phyloP scores from a whole-genome alignment of 2,888 invertebrate species.

The Thera obeliscata region DNA sequence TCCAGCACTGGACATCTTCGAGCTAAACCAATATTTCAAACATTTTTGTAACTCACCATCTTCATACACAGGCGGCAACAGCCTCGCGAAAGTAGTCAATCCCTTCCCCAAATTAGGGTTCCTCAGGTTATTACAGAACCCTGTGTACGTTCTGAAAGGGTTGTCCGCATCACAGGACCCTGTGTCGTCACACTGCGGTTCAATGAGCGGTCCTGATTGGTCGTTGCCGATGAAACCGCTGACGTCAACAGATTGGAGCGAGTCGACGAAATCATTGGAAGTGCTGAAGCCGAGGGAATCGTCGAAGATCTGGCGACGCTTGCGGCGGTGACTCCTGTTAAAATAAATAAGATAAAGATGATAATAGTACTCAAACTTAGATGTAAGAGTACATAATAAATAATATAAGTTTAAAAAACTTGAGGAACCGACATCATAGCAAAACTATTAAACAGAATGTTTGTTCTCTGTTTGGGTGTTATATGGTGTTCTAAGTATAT shows the following conservation, averaged over 20 bases:
- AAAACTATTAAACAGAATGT: no score
- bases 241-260: conserved; percentile 91
- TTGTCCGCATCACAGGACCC: conserved; percentile 89
- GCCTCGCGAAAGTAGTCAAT: conserved; percentile 92
- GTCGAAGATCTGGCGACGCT: conserved; percentile 91
- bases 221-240: conserved; percentile 87
- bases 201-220: conserved; percentile 84
- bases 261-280: conserved; percentile 88
- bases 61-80: conserved; percentile 94
- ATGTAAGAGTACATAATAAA: no score
- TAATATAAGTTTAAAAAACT: no score
- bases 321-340: conserved; percentile 82
- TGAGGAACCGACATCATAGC: no score
- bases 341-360: neutral
- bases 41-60: conserved; percentile 86
- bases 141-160: conserved; percentile 90
- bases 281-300: conserved; percentile 73
- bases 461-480: no score
- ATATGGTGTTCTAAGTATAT: no score
- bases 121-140: conserved; percentile 94
- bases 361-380: no score
- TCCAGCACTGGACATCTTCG: no score
- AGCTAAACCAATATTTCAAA: no score
- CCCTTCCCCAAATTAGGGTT: conserved; percentile 93
- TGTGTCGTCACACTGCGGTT: conserved; percentile 89